These are phyloP conservation scores for Dione juno DNA, from an alignment of 2,888 invertebrate species.

Conservation along the genomic window DNA sequence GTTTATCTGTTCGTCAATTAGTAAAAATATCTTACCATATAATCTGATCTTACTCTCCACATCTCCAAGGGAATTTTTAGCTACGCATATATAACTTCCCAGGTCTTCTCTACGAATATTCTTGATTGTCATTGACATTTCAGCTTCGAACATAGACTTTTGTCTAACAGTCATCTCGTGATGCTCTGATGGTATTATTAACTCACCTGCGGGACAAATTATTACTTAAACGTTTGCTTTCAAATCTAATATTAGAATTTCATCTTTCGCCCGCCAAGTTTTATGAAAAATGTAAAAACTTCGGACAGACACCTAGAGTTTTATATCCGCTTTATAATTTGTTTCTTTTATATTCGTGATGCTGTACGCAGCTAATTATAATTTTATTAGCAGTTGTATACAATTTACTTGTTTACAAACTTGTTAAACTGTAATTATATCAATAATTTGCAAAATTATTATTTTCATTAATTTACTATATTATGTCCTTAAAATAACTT, in stretches of 20 bases:
- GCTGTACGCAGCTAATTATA: slow-evolving; percentile 66
- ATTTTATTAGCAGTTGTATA: slow-evolving; percentile 52
- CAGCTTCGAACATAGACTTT: slow-evolving; percentile 91
- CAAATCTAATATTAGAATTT: slow-evolving; percentile 82
- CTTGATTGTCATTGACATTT: slow-evolving; percentile 92
- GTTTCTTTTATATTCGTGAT: slow-evolving; percentile 76
- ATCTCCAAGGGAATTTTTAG: slow-evolving; percentile 93
- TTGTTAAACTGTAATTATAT: slow-evolving; percentile 9
- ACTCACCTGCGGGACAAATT: slow-evolving; percentile 86
- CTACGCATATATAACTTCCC: slow-evolving; percentile 93
- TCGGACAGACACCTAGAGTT: slow-evolving; percentile 79
- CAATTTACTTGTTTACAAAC: slow-evolving; percentile 5
- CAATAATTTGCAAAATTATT: background rate
- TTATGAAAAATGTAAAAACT: slow-evolving; percentile 83
- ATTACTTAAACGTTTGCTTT: slow-evolving; percentile 74
- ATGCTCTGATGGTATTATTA: slow-evolving; percentile 93
- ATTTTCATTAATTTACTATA: background rate
- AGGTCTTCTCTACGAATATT: slow-evolving; percentile 90
- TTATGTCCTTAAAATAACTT: slow-evolving; percentile 60
- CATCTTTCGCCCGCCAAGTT: slow-evolving; percentile 75
- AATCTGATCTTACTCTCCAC: slow-evolving; percentile 94
- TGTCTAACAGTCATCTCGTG: slow-evolving; percentile 89
- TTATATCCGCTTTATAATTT: slow-evolving; percentile 80
- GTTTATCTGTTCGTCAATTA: no score
- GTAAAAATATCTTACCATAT: slow-evolving; percentile 86